These are phyloP conservation scores for Pseudobourletiella spinata DNA, from an alignment of 1,140 invertebrate species.

Conservation along the genomic window DNA sequence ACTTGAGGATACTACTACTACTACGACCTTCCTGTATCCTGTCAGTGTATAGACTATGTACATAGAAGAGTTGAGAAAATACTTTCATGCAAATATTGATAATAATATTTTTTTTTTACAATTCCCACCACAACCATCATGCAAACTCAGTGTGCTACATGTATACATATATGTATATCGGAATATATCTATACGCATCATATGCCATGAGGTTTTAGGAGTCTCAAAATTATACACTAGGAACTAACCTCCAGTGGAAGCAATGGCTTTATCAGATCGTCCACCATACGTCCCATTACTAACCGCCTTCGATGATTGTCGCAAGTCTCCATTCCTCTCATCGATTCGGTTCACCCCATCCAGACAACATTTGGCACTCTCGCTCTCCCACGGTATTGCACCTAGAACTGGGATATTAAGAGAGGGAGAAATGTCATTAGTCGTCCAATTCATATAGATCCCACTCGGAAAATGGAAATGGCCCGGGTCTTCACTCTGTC, in stretches of 20 bases:
- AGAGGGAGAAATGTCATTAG: no score
- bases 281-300: neutral
- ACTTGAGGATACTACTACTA: neutral
- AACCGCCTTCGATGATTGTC: constrained; percentile 21
- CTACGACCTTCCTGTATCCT: neutral
- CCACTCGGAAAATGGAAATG: no score
- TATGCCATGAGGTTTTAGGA: no score
- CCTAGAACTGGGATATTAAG: constrained; percentile 12
- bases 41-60: no score
- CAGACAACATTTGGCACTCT: constrained; percentile 24
- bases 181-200: no score
- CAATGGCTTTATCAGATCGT: constrained; percentile 4
- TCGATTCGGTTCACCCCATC: neutral
- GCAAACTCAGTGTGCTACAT: no score
- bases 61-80: no score
- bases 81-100: neutral
- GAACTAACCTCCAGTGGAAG: neutral
- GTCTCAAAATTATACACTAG: no score
- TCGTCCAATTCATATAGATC: no score
- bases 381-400: constrained; percentile 22
- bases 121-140: neutral
- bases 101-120: neutral
- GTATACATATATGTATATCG: no score
- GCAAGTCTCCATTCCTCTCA: neutral
- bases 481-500: no score